phyloP scores from a whole-genome alignment of 2,888 invertebrate genomes.

The Drosophila emarginata region DNA sequence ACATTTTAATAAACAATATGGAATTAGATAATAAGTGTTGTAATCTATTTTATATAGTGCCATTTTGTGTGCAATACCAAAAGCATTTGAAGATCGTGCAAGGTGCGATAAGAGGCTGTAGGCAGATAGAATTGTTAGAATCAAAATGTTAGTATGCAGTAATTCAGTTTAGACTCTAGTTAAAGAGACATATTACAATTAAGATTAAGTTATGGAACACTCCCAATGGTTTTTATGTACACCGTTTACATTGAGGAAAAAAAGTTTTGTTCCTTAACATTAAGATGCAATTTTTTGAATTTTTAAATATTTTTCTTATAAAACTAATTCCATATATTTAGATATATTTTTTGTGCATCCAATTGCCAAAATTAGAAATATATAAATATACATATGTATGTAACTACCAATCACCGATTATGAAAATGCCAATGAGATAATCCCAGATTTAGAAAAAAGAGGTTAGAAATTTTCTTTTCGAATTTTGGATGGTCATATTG shows the following conservation, averaged over 20 bases:
- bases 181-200: slow-evolving; percentile 44
- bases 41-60: slow-evolving; percentile 38
- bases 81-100: slow-evolving; percentile 56
- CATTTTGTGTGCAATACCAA: slow-evolving; percentile 49
- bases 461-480: slow-evolving; percentile 50
- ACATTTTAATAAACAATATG: background rate
- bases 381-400: too few relatives aligned
- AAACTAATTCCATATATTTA: background rate
- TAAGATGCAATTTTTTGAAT: too few relatives aligned
- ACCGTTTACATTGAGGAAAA: background rate
- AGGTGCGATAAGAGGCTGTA: slow-evolving; percentile 67
- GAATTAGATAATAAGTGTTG: background rate
- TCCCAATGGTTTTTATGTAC: slow-evolving; percentile 23
- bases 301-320: background rate
- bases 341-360: background rate
- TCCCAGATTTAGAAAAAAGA: slow-evolving; percentile 43
- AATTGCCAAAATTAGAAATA: too few relatives aligned
- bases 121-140: slow-evolving; percentile 69
- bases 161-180: slow-evolving; percentile 37
- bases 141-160: slow-evolving; percentile 76
- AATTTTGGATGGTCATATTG: slow-evolving; percentile 36
- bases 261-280: background rate
- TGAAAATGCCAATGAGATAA: slow-evolving; percentile 57
- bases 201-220: slow-evolving; percentile 15
- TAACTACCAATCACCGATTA: slow-evolving; percentile 67